phyloP scores from a whole-genome alignment of 2,113 vertebrate species.

The Upupa epops region DNA sequence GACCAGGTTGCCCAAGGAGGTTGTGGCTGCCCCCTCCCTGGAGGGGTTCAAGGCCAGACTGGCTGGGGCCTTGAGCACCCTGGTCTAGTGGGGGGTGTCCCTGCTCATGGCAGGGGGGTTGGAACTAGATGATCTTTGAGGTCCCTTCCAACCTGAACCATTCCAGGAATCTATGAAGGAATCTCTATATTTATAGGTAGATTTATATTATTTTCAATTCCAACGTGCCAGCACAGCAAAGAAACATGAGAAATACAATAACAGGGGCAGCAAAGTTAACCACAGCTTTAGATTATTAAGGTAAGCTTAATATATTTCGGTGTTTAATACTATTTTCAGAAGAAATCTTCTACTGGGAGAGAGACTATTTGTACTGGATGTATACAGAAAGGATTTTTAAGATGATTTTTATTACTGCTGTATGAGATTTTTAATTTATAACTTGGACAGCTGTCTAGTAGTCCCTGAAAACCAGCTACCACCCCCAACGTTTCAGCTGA shows the following conservation, averaged over 20 bases:
- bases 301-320: neutral
- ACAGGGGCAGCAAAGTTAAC: neutral
- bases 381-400: neutral
- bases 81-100: no score
- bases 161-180: no score
- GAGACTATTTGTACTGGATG: neutral
- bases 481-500: neutral
- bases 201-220: neutral
- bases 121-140: no score
- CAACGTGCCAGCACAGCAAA: neutral
- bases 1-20: no score
- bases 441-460: slow-evolving; percentile 15
- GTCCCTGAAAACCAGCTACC: slow-evolving; percentile 19
- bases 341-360: neutral
- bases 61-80: no score
- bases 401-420: neutral
- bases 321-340: neutral
- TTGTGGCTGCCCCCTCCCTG: no score
- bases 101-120: no score
- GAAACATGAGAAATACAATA: neutral
- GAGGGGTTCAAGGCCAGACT: no score
- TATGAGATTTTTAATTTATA: neutral
- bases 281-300: neutral
- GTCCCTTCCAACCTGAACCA: no score
- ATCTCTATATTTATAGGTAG: no score